These are phyloP conservation scores for Pyrrhosoma nymphula DNA, from an alignment of 2,888 invertebrate genomes.

Conservation along the genomic window DNA sequence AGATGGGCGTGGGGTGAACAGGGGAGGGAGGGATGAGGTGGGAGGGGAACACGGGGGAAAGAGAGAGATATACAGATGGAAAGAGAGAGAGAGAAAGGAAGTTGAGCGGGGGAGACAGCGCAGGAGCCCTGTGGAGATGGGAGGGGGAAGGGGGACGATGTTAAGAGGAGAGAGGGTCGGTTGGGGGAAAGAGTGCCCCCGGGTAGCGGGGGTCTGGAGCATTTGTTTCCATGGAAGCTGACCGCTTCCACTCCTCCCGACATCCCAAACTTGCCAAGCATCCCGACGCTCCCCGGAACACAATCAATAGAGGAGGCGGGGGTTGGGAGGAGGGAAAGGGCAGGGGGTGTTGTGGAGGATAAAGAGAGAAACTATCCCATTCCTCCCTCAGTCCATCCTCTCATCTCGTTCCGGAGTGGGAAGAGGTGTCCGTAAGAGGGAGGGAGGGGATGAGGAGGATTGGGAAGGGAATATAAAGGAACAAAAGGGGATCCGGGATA, in stretches of 20 bases:
- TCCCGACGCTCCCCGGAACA: slow-evolving; percentile 57
- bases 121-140: too few relatives aligned
- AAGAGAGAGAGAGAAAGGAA: neutral
- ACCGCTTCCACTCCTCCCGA: slow-evolving; percentile 65
- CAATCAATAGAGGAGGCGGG: slow-evolving; percentile 57
- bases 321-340: neutral
- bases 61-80: neutral
- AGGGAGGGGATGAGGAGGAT: neutral
- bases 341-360: neutral
- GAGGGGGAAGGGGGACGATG: too few relatives aligned
- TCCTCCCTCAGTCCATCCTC: neutral
- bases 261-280: slow-evolving; percentile 58
- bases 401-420: too few relatives aligned
- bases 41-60: neutral
- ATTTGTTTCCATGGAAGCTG: slow-evolving; percentile 66
- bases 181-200: neutral
- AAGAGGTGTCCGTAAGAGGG: neutral
- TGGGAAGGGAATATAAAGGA: slow-evolving; percentile 4
- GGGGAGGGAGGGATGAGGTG: neutral
- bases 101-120: too few relatives aligned
- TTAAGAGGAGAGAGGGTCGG: neutral
- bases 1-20: neutral
- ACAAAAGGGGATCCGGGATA: slow-evolving; percentile 55
- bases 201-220: slow-evolving; percentile 16
- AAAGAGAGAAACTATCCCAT: neutral